phyloP scores from a whole-genome alignment of 2,113 vertebrate genomes.

The Callaeas wilsoni region DNA sequence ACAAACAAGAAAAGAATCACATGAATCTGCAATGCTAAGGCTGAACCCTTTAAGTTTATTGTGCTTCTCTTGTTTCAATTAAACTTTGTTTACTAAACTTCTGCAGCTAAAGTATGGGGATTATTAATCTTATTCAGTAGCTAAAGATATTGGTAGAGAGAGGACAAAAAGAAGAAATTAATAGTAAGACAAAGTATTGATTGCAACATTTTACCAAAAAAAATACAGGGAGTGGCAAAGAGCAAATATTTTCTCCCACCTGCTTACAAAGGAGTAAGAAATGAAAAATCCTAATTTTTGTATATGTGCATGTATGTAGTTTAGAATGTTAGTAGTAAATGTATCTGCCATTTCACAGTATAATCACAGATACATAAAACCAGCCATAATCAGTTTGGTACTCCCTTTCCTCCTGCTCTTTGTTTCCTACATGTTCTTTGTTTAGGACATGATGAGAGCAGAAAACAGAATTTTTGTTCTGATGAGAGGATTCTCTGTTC shows the following conservation, averaged over 20 bases:
- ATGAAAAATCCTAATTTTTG: neutral
- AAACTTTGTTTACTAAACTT: constrained; percentile 57
- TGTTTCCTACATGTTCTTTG: neutral
- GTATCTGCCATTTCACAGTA: neutral
- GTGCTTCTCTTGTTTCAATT: constrained; percentile 54
- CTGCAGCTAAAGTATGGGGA: constrained; percentile 20
- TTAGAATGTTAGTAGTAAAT: neutral
- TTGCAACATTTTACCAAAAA: neutral
- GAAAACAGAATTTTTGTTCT: neutral
- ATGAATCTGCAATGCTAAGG: constrained; percentile 42
- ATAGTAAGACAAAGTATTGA: neutral
- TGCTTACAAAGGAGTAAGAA: neutral
- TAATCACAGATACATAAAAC: neutral
- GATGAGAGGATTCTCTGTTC: neutral
- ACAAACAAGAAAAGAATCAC: constrained; percentile 49
- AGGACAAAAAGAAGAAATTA: constrained; percentile 14
- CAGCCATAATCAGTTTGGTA: neutral
- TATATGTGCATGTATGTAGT: neutral
- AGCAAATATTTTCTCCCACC: neutral
- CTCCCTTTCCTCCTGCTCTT: neutral
- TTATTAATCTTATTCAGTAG: constrained; percentile 53
- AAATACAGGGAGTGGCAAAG: neutral
- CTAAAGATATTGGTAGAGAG: constrained; percentile 26
- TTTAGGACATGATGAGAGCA: neutral
- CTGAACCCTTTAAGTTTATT: constrained; percentile 44